phyloP scores from a whole-genome alignment of 2,888 invertebrate genomes.

The Eristalis pertinax region DNA sequence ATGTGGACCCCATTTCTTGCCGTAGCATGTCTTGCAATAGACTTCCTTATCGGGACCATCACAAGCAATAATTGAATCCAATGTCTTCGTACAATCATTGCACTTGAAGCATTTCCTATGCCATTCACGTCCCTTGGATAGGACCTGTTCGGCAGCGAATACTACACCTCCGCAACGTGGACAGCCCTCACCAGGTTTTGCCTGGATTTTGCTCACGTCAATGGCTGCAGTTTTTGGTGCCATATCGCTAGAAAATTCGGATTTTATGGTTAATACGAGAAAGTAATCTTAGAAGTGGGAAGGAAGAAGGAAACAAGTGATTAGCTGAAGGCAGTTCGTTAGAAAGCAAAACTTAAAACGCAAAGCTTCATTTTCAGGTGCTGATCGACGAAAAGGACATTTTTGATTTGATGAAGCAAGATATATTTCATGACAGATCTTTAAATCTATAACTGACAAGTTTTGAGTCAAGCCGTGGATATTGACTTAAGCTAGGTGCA shows the following conservation, averaged over 20 bases:
- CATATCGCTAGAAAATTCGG: constrained; percentile 83
- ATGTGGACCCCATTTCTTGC: constrained; percentile 98
- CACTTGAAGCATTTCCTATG: constrained; percentile 97
- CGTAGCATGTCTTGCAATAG: constrained; percentile 98
- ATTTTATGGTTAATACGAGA: neutral
- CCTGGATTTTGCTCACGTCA: constrained; percentile 90
- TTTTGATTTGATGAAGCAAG: too few species aligned
- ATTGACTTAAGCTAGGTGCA: too few species aligned
- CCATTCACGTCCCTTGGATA: constrained; percentile 95
- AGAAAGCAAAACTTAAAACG: neutral
- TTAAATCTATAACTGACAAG: too few species aligned
- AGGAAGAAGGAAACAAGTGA: too few species aligned
- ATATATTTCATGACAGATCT: too few species aligned
- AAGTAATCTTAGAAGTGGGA: too few species aligned
- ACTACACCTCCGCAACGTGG: constrained; percentile 95
- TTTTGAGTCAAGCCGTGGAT: too few species aligned
- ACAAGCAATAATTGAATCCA: constrained; percentile 97
- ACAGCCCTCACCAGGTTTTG: constrained; percentile 92
- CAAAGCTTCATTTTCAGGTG: too few species aligned
- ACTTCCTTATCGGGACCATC: constrained; percentile 96
- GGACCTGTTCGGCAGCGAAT: constrained; percentile 96
- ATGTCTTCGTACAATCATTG: constrained; percentile 94
- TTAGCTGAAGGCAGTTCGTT: neutral
- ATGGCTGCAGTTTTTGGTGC: constrained; percentile 90
- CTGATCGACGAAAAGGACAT: too few species aligned